Base-by-base conservation (phyloP, 2,888 invertebrate species). In the Tanypteryx hageni region DNA sequence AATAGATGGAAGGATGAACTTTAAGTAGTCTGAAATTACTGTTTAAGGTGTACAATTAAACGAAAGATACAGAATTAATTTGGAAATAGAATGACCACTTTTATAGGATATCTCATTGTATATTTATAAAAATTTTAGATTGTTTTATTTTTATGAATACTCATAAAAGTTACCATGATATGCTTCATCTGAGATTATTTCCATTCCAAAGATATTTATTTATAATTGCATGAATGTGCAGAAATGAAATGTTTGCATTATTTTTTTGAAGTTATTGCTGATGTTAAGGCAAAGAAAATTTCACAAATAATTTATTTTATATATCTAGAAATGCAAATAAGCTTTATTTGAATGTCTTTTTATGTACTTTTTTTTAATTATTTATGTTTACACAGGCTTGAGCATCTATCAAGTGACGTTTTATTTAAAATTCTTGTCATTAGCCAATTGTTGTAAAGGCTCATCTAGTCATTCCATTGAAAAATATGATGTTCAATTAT, bases 381-480 rank as follows among this genome's bases (percentile, higher is more conserved):
- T 76, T 18, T 18, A 27, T 13, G 22, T 9, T 27, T 13, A 76
- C 27, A 5, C 27, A 11, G n/a, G 76, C 76, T 76, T 76, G 76
- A 27, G 76, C 22, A 76, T 22, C 27, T 76, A 27, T 27, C 10
- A 10, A 13, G 76, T 13, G n/a, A 64, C n/a, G 27, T 14, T 76
- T 76, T 27, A 76, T 76, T 76, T 76, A 76, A 44, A 13, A 76
- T 76, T 76, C 76, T 76, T 22, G n/a, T 89, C 14, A 2, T n/a
- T 89, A 89, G 44, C 44, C 64, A 83, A n/a, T 83, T 83, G 16
- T 57, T 83, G 83, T 10, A 27, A 68, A 89, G 16, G 31, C 64
- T 83, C 83, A 56, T 83, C 57, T 68, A 89, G 89, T 68, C 89
- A 44, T n/a, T 64, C 18, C n/a, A 18, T 31, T 59, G 59, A 61